A percentile compares a stretch with the other conserved stretches of the same genome.
Conservation (phyloP, 2,113 vertebrate genomes). For the Phalacrocorax pelagicus region DNA sequence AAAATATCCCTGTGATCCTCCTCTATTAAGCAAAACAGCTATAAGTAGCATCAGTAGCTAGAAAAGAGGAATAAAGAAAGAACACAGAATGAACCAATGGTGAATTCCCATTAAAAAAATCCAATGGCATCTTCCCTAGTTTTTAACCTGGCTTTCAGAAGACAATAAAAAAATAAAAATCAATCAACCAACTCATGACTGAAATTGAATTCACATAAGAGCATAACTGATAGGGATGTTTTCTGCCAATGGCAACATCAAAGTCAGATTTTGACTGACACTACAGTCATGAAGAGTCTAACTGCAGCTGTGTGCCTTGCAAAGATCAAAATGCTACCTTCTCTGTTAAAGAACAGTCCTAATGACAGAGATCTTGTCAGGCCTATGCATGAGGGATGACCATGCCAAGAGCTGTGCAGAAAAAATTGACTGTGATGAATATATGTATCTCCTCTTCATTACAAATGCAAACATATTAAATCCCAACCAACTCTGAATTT, state of each 20-base stretch:
- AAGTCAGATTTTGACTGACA: not conserved
- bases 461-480: not conserved
- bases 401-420: not conserved
- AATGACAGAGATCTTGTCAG: not conserved
- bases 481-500: not conserved
- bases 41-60: not conserved
- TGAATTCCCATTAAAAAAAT: slow-evolving; percentile 33
- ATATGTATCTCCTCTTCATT: not conserved
- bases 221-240: not conserved
- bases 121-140: not conserved
- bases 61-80: not conserved
- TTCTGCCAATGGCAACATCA: not conserved
- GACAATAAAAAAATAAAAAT: not conserved
- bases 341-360: not conserved
- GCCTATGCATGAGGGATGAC: not conserved
- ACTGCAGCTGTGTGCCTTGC: not conserved
- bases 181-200: not conserved
- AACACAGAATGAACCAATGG: slow-evolving; percentile 39
- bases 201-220: not conserved
- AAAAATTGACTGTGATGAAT: not conserved
- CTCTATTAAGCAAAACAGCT: not conserved
- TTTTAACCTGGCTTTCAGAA: not conserved
- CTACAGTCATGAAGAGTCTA: not conserved
- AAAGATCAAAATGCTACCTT: not conserved
- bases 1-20: not conserved